Percentiles rank a stretch among this genome's conserved stretches.
These are phyloP conservation scores for Prosopocoilus inquinatus DNA, from an alignment of 2,888 invertebrate species.

Conservation along the genomic window DNA sequence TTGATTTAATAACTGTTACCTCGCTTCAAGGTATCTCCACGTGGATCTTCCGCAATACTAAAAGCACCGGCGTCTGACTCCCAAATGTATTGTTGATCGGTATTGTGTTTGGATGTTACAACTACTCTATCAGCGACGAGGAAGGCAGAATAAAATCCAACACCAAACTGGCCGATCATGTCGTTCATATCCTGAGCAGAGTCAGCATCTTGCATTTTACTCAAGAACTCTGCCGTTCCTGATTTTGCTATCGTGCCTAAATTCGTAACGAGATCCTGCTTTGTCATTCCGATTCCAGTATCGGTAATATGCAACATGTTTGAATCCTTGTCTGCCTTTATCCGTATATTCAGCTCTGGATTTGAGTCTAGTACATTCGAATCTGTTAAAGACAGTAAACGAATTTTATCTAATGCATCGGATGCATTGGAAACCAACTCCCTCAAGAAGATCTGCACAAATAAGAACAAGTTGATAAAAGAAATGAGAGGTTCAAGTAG, in stretches of 20 bases:
- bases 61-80: conserved; percentile 93
- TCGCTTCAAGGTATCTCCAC: conserved; percentile 86
- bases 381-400: conserved; percentile 88
- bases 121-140: conserved; percentile 92
- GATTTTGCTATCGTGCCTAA: conserved; percentile 98
- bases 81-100: conserved; percentile 95
- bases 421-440: conserved; percentile 99
- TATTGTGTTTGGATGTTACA: conserved; percentile 93
- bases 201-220: conserved; percentile 77
- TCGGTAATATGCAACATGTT: conserved; percentile 92
- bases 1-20: conserved; percentile 45
- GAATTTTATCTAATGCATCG: conserved; percentile 97
- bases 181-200: conserved; percentile 82
- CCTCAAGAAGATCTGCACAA: conserved; percentile 81
- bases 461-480: not conserved
- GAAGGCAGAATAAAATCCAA: conserved; percentile 98
- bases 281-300: conserved; percentile 97
- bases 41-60: conserved; percentile 88
- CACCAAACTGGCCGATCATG: conserved; percentile 99
- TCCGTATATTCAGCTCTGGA: conserved; percentile 83
- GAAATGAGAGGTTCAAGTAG: not conserved
- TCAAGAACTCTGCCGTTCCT: conserved; percentile 93
- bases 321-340: conserved; percentile 90
- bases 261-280: conserved; percentile 88
- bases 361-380: conserved; percentile 73